phyloP scores from a whole-genome alignment of 2,888 invertebrate species.

The Altica lythri region DNA sequence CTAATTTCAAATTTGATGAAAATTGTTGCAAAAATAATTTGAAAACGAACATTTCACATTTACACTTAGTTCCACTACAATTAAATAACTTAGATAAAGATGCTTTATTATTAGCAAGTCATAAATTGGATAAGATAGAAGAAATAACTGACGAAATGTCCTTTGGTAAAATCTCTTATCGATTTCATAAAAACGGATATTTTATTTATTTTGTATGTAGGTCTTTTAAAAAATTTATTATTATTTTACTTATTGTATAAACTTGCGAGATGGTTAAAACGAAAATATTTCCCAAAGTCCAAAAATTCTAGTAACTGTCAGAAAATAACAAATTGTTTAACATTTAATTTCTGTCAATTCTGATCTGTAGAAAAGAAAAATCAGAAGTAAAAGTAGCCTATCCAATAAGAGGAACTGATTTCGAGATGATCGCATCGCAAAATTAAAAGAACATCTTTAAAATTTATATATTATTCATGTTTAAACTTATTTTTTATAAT shows the following conservation, averaged over 20 bases:
- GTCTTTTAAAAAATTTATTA: neutral
- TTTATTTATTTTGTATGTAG: neutral
- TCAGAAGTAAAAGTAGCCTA: neutral
- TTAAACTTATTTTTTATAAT: neutral
- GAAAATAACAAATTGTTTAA: neutral
- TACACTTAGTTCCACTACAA: slow-evolving; percentile 1
- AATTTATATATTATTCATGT: too few relatives aligned
- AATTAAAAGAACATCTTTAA: neutral
- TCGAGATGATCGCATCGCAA: neutral
- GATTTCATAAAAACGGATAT: neutral
- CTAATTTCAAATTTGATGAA: neutral
- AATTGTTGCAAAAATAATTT: slow-evolving; percentile 7
- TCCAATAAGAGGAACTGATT: neutral
- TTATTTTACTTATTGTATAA: neutral
- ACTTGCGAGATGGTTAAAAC: neutral
- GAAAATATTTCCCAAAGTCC: neutral
- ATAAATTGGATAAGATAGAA: neutral
- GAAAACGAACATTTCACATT: neutral
- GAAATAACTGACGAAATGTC: neutral
- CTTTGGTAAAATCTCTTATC: neutral
- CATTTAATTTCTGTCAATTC: slow-evolving; percentile 6
- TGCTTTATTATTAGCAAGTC: neutral
- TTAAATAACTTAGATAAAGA: slow-evolving; percentile 2
- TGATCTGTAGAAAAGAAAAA: neutral
- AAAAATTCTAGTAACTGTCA: neutral